Percentiles rank a stretch among this genome's conserved stretches.
These are phyloP conservation scores for Eubucco bourcierii DNA, from an alignment of 2,113 vertebrate genomes.

Conservation along the genomic window DNA sequence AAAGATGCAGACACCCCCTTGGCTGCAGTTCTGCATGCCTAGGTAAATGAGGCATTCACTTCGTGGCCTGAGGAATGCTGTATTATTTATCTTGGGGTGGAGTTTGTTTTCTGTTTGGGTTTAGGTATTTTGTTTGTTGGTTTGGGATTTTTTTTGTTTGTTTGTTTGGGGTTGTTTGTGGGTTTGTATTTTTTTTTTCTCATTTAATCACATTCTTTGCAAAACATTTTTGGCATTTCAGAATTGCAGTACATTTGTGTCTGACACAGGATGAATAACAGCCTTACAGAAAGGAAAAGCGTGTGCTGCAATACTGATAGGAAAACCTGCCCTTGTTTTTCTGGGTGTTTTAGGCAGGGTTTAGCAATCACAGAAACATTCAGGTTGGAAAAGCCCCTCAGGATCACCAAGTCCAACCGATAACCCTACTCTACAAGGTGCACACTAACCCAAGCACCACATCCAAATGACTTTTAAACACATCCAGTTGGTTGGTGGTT, in stretches of 20 bases:
- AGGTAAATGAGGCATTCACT: not conserved
- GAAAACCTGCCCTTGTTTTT: not conserved
- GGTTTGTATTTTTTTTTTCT: not conserved
- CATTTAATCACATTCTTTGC: not conserved
- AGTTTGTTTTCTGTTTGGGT: slow-evolving; percentile 1
- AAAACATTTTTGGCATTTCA: not conserved
- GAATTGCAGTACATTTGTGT: not conserved
- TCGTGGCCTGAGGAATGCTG: not conserved
- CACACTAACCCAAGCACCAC: too few species aligned
- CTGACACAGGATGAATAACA: not conserved
- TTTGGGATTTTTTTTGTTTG: not conserved
- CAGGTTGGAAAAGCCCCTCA: too few species aligned
- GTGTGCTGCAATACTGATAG: not conserved
- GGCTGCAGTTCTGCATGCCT: not conserved
- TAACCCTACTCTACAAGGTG: too few species aligned
- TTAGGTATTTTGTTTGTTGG: too few species aligned
- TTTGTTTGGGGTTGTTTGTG: too few species aligned
- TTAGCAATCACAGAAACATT: too few species aligned
- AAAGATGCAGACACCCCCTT: not conserved
- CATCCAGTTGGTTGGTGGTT: too few species aligned
- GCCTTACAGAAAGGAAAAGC: not conserved
- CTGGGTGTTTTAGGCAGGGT: not conserved
- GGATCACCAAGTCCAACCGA: too few species aligned
- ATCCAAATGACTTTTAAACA: too few species aligned
- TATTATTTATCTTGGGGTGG: not conserved